Percentiles rank a stretch among this genome's conserved stretches.
Evolutionary conservation across 2,888 invertebrate species (phyloP).

Genomic region (Temnothorax ravouxi): DNA sequence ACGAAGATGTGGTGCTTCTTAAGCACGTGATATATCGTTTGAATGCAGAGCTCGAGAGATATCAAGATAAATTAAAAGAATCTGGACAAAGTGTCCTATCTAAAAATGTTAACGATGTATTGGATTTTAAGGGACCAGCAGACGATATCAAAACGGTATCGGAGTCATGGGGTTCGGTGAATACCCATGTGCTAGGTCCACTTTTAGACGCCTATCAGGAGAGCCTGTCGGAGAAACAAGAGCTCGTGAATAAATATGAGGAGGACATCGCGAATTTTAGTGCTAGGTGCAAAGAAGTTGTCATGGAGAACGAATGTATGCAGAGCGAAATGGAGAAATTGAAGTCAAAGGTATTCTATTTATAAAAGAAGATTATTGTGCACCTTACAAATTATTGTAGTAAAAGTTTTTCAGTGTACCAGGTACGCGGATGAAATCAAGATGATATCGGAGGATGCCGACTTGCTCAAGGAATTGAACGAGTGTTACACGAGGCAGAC

Average conservation of each 20-base stretch:
- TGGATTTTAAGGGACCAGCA: constrained; percentile 81
- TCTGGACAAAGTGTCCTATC: constrained; percentile 56
- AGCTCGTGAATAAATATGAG: constrained; percentile 91
- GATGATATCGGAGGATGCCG: constrained; percentile 81
- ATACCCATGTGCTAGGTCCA: constrained; percentile 90
- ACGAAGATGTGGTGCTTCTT: constrained; percentile 91
- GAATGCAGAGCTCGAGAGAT: constrained; percentile 92
- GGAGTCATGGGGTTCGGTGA: constrained; percentile 88
- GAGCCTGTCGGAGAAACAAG: constrained; percentile 92
- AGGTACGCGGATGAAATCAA: constrained; percentile 82
- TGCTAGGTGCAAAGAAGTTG: constrained; percentile 90
- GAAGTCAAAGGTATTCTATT: constrained; percentile 83
- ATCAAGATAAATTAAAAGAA: constrained; percentile 91
- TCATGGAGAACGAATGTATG: constrained; percentile 91
- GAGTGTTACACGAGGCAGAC: constrained; percentile 89
- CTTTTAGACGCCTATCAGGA: constrained; percentile 93
- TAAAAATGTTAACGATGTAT: constrained; percentile 65
- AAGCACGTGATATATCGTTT: constrained; percentile 93
- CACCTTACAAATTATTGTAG: constrained; percentile 35
- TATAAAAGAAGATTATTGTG: constrained; percentile 1
- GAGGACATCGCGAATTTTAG: constrained; percentile 91
- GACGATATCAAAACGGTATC: constrained; percentile 86
- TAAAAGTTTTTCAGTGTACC: constrained; percentile 78
- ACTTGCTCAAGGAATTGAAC: constrained; percentile 84
- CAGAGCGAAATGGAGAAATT: constrained; percentile 87